phyloP scores from a whole-genome alignment of 2,797 vertebrate genomes.

The Hemibagrus guttatus region DNA sequence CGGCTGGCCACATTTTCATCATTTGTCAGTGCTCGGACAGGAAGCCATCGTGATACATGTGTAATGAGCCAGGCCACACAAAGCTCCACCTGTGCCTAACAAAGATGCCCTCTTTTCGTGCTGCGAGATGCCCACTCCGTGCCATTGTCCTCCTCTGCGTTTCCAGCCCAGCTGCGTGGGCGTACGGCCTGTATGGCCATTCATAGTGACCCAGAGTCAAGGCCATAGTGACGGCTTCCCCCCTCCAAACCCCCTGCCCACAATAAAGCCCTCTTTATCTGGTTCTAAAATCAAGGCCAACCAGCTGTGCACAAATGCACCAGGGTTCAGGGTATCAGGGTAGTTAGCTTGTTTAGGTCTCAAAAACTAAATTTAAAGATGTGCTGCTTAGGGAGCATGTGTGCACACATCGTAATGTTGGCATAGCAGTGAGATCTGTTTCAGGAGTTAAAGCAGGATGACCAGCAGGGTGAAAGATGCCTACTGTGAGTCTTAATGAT shows the following conservation, averaged over 20 bases:
- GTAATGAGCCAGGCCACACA: constrained; percentile 57
- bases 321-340: not conserved
- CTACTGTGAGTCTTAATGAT: not conserved
- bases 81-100: constrained; percentile 69
- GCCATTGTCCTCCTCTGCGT: constrained; percentile 60
- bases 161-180: constrained; percentile 66
- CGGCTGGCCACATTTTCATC: constrained; percentile 47
- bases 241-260: constrained; percentile 41
- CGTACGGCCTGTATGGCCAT: constrained; percentile 54
- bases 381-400: not conserved
- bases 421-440: not conserved
- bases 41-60: constrained; percentile 56
- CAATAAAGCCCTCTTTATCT: constrained; percentile 71
- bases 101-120: constrained; percentile 66
- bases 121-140: constrained; percentile 52
- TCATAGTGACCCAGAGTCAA: constrained; percentile 47
- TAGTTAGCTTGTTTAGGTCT: constrained; percentile 39
- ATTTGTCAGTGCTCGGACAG: constrained; percentile 56
- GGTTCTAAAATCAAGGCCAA: constrained; percentile 51
- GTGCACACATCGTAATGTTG: not conserved
- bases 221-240: constrained; percentile 47
- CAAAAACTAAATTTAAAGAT: not conserved
- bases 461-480: no score
- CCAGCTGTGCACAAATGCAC: constrained; percentile 62
- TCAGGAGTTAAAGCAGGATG: not conserved